phyloP scores from a whole-genome alignment of 2,888 invertebrate species.

The Automeris io region DNA sequence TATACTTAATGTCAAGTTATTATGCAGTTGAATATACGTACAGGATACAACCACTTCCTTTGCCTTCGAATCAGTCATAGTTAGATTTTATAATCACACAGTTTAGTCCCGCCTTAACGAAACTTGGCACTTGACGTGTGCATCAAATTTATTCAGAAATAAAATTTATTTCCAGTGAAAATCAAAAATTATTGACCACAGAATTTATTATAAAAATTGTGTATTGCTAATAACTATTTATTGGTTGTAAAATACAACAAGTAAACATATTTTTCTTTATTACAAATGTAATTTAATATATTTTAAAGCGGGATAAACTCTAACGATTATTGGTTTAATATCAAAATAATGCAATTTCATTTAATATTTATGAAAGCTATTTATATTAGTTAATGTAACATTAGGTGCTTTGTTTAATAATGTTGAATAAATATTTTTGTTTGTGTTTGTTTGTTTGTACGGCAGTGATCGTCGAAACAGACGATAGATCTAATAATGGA shows the following conservation, averaged over 20 bases:
- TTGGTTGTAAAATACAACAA: background rate
- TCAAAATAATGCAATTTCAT: background rate
- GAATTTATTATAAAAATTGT: too few species aligned
- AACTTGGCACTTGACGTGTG: too few species aligned
- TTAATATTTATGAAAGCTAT: background rate
- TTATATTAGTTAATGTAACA: too few species aligned
- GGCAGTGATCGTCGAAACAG: slow-evolving; percentile 17
- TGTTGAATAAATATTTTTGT: slow-evolving; percentile 16
- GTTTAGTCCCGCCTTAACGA: too few species aligned
- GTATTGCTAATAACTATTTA: background rate
- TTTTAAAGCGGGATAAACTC: too few species aligned
- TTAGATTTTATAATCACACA: too few species aligned
- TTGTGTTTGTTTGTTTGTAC: slow-evolving; percentile 17
- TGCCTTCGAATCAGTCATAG: background rate
- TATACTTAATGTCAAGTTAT: slow-evolving; percentile 21
- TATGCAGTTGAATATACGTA: slow-evolving; percentile 12
- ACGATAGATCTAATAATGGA: slow-evolving; percentile 41
- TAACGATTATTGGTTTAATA: background rate
- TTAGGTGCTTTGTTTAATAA: slow-evolving; percentile 14
- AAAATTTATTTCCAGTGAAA: too few species aligned
- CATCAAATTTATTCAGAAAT: too few species aligned
- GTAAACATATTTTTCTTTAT: background rate
- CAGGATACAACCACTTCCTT: slow-evolving; percentile 2
- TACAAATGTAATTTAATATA: too few species aligned
- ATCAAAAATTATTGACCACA: too few species aligned